Base-by-base conservation (phyloP, 2,113 vertebrate genomes). In the Podarcis muralis region DNA sequence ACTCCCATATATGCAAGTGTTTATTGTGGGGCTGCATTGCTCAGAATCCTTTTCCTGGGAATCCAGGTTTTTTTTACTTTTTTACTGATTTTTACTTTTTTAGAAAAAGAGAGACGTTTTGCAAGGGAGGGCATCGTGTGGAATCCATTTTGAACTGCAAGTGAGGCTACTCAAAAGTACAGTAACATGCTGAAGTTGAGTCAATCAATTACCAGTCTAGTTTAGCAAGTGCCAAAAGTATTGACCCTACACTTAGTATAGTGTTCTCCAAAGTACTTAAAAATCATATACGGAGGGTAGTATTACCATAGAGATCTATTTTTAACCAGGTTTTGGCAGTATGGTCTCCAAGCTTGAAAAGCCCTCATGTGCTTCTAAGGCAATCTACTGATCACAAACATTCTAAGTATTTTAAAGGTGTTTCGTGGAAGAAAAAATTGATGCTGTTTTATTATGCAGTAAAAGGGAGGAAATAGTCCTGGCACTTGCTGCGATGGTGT, bases 391-490 rank as follows among this genome's bases (percentile, higher is more conserved):
- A 95, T 95, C 83, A 81, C 48, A 87, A 91, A 90, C 84, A 93
- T 91, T 81, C 92, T 84, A 88, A 93, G 80, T 43, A 83, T 93
- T 90, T 6, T 37, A 91, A 92, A 95, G 89, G 86, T 94, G 82
- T 88, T 88, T 76, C 69, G 30, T 94, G 84, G 48, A 92, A 90
- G 92, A 92, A 30, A 90, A 92, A 92, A 94, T 75, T 94, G 93
- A 96, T 92, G 82, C 69, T 86, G 91, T 96, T 95, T 96, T 95
- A 96, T 88, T 91, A 74, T 78, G 90, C 91, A 93, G 81, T 95
- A 97, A 95, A 96, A 95, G 86, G 92, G 82, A 95, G 95, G 96
- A 97, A 97, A 96, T 93, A 84, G 18, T 71, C 84, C 95, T 94
- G 93, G 95, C 96, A 93, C 87, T 89, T 94, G 83, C 48, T n/a